Base-by-base conservation (phyloP, 1,140 invertebrate species). In the Drosophila ananassae region DNA sequence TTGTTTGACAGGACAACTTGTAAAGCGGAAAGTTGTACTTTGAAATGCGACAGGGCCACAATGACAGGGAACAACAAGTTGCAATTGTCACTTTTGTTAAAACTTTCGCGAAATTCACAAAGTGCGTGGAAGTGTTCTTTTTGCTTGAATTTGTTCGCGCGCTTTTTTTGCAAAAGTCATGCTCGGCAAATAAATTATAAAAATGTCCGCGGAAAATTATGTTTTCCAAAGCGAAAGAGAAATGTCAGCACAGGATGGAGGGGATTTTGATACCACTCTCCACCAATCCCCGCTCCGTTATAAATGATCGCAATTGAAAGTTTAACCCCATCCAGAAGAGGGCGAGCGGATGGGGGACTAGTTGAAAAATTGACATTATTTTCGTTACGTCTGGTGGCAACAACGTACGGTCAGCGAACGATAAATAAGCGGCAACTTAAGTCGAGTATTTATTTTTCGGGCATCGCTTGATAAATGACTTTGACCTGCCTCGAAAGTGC, bases 281-380 rank as follows among this genome's bases (percentile, higher is more conserved):
- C 24, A 25, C 12, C 58, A 10, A 37, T 13, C 30, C 2, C 52
- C 34, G 39, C 28, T 51, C 39, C 41, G 8, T 76, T 69, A 77
- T 69, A 77, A 76, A 77, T 76, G 67, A 62, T 75, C 60, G 81
- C 69, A 85, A 85, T 84, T 84, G 81, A 84, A 84, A 85, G 73
- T 84, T 87, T 66, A 85, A 87, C 77, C 78, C 81, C 46, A 56
- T 60, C 9, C 52, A 28, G 34, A 9, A 32, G 34, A 17, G 17
- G 17, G 17, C 17, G 17, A 17, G 17, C 17, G 17, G 12, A n/a
- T 10, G 34, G 34, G 10, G 57, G 52, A 34, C 50, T 50, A 30
- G 61, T 87, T 85, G 81, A 85, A 67, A 74, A 85, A 85, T 84
- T 84, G 81, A 64, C 80, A 64, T 79, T 81, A 81, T 80, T 75